Conservation (phyloP, 2,888 invertebrate species). For the Acronicta alni region DNA sequence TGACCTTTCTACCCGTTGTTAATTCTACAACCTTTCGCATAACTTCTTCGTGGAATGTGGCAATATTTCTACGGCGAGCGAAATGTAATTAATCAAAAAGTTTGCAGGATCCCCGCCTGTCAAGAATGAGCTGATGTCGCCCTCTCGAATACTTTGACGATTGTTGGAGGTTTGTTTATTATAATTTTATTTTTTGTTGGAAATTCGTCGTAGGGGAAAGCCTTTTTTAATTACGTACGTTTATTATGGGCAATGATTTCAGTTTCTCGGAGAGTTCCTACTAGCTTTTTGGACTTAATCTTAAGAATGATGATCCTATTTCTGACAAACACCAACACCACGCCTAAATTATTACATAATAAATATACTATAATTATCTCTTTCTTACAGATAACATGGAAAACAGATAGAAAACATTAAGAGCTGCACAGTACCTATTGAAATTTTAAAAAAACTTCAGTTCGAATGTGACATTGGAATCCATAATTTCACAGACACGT, state of each 20-base stretch:
- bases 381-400: no score
- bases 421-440: no score
- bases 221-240: no score
- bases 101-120: constrained; percentile 72
- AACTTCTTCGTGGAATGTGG: constrained; percentile 82
- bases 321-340: no score
- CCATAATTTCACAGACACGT: neutral
- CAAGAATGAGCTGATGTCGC: constrained; percentile 62
- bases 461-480: neutral
- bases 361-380: no score
- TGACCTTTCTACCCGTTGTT: constrained; percentile 49
- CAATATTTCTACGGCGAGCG: constrained; percentile 82
- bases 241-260: no score
- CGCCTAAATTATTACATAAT: no score
- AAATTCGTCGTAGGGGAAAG: neutral
- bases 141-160: constrained; percentile 55
- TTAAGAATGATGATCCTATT: no score
- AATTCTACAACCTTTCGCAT: constrained; percentile 66
- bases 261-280: no score
- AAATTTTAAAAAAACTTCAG: no score
- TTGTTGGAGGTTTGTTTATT: constrained; percentile 50
- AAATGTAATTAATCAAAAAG: constrained; percentile 89
- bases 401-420: no score
- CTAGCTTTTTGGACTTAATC: no score
- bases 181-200: constrained; percentile 33